Percentiles rank a stretch among this genome's conserved stretches.
Conservation (phyloP, 2,888 invertebrate species). For the Erpobdella octoculata region DNA sequence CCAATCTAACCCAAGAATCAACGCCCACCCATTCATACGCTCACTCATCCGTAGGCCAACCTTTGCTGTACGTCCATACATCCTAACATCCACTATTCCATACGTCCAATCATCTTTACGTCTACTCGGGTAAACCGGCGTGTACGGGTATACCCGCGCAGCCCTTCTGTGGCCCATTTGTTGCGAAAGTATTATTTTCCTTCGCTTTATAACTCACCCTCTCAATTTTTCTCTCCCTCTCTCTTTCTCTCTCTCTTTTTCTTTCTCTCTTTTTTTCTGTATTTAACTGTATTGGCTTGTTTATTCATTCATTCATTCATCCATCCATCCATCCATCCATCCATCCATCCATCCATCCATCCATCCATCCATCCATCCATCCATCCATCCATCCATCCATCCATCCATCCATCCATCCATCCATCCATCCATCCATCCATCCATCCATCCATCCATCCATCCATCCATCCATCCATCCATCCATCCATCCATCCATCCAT, state of each 20-base stretch:
- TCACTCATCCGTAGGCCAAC: too few species aligned
- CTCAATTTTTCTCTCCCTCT: background rate
- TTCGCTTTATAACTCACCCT: background rate
- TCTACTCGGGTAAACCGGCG: too few species aligned
- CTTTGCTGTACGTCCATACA: too few species aligned
- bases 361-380: background rate
- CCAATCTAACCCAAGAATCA: too few species aligned
- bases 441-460: conserved; percentile 9
- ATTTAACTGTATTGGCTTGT: too few species aligned
- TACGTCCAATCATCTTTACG: too few species aligned
- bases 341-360: background rate
- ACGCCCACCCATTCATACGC: too few species aligned
- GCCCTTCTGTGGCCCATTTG: too few species aligned
- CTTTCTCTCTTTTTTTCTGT: background rate
- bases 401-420: background rate
- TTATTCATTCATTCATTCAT: background rate
- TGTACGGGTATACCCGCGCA: too few species aligned
- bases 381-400: background rate
- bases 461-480: background rate
- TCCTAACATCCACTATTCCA: too few species aligned
- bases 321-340: background rate
- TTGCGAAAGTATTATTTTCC: too few species aligned
- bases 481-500: conserved; percentile 9
- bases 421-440: background rate
- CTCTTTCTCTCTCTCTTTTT: background rate